phyloP scores from a whole-genome alignment of 2,113 vertebrate genomes.

The Emydocephalus ijimae region DNA sequence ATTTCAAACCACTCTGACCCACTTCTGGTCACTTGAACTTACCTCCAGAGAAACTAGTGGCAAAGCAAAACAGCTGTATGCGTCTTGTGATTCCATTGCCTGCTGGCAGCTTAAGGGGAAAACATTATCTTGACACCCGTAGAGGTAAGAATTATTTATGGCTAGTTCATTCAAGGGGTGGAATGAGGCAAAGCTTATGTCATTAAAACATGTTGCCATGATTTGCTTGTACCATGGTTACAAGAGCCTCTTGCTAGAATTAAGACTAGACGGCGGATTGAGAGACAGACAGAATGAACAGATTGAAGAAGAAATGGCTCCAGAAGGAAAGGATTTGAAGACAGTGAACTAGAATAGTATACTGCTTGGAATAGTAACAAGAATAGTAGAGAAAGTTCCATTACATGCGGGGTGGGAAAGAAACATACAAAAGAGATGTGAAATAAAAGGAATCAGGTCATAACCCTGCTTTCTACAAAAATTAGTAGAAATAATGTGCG shows the following conservation, averaged over 20 bases:
- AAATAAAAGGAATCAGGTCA: not conserved
- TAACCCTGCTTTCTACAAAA: not conserved
- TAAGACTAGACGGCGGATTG: not conserved
- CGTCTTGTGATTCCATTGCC: not conserved
- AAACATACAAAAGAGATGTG: not conserved
- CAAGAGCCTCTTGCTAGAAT: not conserved
- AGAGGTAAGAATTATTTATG: not conserved
- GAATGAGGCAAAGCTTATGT: not conserved
- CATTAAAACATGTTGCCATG: not conserved
- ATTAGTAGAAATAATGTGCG: not conserved
- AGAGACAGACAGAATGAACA: not conserved
- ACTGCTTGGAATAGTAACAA: not conserved
- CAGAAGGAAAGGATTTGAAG: not conserved
- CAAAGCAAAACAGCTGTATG: not conserved
- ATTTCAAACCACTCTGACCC: not conserved
- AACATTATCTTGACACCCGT: not conserved
- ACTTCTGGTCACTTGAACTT: not conserved
- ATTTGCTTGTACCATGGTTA: not conserved
- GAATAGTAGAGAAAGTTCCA: not conserved
- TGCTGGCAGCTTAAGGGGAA: not conserved
- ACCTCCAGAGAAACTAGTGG: not conserved
- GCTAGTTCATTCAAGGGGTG: not conserved
- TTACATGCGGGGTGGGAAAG: rapidly evolving
- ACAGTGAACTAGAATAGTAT: not conserved
- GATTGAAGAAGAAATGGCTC: not conserved